Conservation (phyloP, 2,888 invertebrate species). For the Tethea ocularis region DNA sequence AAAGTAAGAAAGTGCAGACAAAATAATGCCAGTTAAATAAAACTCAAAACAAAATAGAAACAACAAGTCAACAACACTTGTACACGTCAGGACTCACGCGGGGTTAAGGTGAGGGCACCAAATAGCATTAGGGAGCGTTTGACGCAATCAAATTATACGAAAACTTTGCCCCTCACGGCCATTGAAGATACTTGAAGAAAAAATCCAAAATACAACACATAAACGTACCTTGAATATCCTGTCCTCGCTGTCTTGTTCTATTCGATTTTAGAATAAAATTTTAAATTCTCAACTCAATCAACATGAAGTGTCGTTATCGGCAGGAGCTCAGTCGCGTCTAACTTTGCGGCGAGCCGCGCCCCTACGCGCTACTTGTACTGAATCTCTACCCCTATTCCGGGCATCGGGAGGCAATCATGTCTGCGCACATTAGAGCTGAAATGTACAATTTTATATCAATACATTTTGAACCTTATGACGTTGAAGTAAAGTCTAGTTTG, state of each 20-base stretch:
- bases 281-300: slow-evolving; percentile 53
- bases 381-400: slow-evolving; percentile 83
- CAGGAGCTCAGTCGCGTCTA: slow-evolving; percentile 81
- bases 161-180: slow-evolving; percentile 35
- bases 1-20: slow-evolving; percentile 30
- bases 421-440: slow-evolving; percentile 47
- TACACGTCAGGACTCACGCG: slow-evolving; percentile 57
- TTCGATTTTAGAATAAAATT: slow-evolving; percentile 38
- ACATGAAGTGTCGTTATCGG: slow-evolving; percentile 72
- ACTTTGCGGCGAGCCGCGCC: slow-evolving; percentile 84
- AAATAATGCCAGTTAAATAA: slow-evolving; percentile 47
- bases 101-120: slow-evolving; percentile 54
- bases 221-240: slow-evolving; percentile 55
- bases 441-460: slow-evolving; percentile 11
- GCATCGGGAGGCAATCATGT: slow-evolving; percentile 69
- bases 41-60: slow-evolving; percentile 70
- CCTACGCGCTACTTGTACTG: slow-evolving; percentile 83
- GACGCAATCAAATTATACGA: slow-evolving; percentile 66
- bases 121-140: slow-evolving; percentile 65
- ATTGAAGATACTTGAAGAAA: slow-evolving; percentile 20
- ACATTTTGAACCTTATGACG: slow-evolving; percentile 33
- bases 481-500: slow-evolving; percentile 38
- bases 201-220: slow-evolving; percentile 22
- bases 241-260: slow-evolving; percentile 21
- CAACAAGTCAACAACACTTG: slow-evolving; percentile 77